A percentile compares a stretch with the other conserved stretches of the same genome.
These are phyloP conservation scores for Eupsilia transversa DNA, from an alignment of 2,888 invertebrate genomes.

Conservation along the genomic window DNA sequence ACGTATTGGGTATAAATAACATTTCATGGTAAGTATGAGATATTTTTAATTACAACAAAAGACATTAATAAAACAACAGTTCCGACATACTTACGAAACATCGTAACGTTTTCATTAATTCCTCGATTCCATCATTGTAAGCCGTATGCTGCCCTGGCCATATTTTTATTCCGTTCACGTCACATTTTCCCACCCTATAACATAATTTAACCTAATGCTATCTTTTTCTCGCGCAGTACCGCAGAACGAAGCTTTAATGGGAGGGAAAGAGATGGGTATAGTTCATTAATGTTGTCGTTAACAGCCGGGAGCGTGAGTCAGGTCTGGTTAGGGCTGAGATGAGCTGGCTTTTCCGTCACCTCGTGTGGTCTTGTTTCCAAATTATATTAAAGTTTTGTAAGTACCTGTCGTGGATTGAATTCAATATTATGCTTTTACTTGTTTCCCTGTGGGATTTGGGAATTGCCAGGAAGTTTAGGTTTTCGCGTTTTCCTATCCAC, in stretches of 20 bases:
- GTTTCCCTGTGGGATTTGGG: conserved; percentile 43
- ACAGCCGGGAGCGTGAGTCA: conserved; percentile 59
- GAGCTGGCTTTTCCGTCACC: conserved; percentile 40
- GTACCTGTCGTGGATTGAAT: conserved; percentile 52
- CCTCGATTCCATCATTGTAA: conserved; percentile 68
- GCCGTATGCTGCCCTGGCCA: conserved; percentile 71
- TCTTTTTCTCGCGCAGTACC: conserved; percentile 63
- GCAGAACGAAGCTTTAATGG: conserved; percentile 67
- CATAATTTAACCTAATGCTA: conserved; percentile 62
- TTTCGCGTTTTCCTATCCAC: conserved; percentile 32
- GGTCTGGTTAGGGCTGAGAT: conserved; percentile 64
- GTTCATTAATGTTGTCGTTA: conserved; percentile 65
- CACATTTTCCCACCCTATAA: conserved; percentile 72
- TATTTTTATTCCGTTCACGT: conserved; percentile 80
- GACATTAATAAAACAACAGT: conserved; percentile 37
- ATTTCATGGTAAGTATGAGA: neutral
- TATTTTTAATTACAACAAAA: neutral
- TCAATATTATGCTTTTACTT: conserved; percentile 56
- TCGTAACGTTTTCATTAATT: conserved; percentile 66
- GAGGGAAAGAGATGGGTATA: conserved; percentile 69
- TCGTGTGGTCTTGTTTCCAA: conserved; percentile 44
- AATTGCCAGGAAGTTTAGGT: conserved; percentile 26
- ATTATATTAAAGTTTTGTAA: conserved; percentile 61
- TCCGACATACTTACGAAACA: conserved; percentile 23
- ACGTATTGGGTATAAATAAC: no score